Percentiles rank a stretch among this genome's conserved stretches.
Evolutionary conservation across 2,888 invertebrate genomes (phyloP).

Genomic region (Sialis fuliginosa): DNA sequence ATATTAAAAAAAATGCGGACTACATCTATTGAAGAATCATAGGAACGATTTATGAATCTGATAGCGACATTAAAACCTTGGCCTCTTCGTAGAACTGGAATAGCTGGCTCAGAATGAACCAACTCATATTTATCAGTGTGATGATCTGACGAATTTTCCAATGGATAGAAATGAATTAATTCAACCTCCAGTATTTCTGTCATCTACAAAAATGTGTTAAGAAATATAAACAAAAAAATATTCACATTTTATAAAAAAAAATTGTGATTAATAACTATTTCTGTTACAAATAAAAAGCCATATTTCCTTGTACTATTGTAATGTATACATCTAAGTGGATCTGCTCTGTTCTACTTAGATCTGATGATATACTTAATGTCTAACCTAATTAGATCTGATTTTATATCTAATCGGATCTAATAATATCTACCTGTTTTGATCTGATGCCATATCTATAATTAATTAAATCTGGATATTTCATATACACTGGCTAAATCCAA

Average conservation of each 20-base stretch:
- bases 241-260: background rate
- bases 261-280: no score
- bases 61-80: slow-evolving; percentile 51
- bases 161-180: slow-evolving; percentile 42
- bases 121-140: slow-evolving; percentile 51
- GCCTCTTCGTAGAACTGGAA: slow-evolving; percentile 52
- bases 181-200: slow-evolving; percentile 35
- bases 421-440: no score
- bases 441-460: no score
- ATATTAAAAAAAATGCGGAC: slow-evolving; percentile 49
- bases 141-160: slow-evolving; percentile 49
- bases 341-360: no score
- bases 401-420: no score
- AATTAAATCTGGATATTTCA: no score
- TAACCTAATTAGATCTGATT: no score
- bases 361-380: no score
- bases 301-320: no score
- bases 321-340: no score
- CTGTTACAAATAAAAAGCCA: no score
- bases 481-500: no score
- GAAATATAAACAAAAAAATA: background rate
- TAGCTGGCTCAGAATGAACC: slow-evolving; percentile 43
- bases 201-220: slow-evolving; percentile 9
- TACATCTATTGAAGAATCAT: slow-evolving; percentile 39
- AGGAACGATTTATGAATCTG: slow-evolving; percentile 39